phyloP scores from a whole-genome alignment of 2,888 invertebrate genomes.

The Drosophila mulleri region DNA sequence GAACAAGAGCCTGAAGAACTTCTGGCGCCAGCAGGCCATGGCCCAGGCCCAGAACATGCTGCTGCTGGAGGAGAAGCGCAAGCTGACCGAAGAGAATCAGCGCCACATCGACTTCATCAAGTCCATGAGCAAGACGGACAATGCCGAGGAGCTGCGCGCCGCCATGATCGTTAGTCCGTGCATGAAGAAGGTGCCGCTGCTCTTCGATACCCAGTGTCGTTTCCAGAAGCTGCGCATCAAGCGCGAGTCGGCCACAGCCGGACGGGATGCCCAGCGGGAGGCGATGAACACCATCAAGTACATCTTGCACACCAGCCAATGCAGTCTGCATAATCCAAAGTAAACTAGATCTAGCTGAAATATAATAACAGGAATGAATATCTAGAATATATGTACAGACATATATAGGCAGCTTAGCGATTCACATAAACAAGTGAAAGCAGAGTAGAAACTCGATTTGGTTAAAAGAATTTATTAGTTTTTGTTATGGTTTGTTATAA shows the following conservation, averaged over 20 bases:
- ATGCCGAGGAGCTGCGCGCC: slow-evolving; percentile 69
- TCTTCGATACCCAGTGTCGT: slow-evolving; percentile 55
- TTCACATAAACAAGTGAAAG: not conserved
- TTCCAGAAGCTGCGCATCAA: slow-evolving; percentile 22
- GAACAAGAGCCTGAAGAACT: slow-evolving; percentile 69
- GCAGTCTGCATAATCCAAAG: not conserved
- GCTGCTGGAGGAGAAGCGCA: slow-evolving; percentile 70
- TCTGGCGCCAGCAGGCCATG: slow-evolving; percentile 82
- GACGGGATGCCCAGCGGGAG: slow-evolving; percentile 21
- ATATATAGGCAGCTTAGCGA: not conserved
- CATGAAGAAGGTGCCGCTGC: slow-evolving; percentile 32
- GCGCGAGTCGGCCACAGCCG: slow-evolving; percentile 43
- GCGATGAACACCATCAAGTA: slow-evolving; percentile 28
- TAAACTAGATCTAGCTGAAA: not conserved
- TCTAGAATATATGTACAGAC: not conserved
- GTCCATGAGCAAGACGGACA: slow-evolving; percentile 74
- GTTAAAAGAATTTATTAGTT: not conserved
- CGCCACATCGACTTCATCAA: slow-evolving; percentile 79
- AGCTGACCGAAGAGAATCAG: slow-evolving; percentile 78
- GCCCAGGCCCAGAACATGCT: slow-evolving; percentile 77
- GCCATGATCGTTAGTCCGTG: slow-evolving; percentile 48
- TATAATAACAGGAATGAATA: not conserved
- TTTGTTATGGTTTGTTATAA: not conserved
- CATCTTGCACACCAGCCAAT: not conserved
- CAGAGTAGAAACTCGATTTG: not conserved